phyloP scores from a whole-genome alignment of 2,888 invertebrate species.

The Nasonovia ribisnigri region DNA sequence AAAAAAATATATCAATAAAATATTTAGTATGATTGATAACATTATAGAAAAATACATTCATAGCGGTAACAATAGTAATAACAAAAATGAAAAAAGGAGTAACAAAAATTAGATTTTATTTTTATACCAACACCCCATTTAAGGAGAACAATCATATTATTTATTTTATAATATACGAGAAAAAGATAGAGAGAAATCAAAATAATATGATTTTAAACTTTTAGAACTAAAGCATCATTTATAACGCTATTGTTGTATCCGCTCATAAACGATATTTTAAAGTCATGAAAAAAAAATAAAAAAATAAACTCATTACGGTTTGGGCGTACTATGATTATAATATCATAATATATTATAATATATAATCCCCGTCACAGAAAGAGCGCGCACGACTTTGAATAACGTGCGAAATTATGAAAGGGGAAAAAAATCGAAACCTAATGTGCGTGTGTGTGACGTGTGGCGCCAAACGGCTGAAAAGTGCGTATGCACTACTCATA shows the following conservation, averaged over 20 bases:
- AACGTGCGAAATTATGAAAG: conserved; percentile 26
- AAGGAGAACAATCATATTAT: background rate
- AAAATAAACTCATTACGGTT: background rate
- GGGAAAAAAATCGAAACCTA: conserved; percentile 45
- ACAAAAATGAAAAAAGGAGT: background rate
- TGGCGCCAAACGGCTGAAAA: conserved; percentile 25
- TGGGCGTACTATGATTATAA: background rate
- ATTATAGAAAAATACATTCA: background rate
- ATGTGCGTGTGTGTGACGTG: conserved; percentile 38
- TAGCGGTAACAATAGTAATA: background rate
- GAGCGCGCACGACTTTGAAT: conserved; percentile 30
- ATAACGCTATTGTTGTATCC: background rate
- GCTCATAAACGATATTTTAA: background rate
- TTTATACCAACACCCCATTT: background rate
- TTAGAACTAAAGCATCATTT: background rate
- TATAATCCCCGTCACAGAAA: background rate
- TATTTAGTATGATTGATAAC: background rate
- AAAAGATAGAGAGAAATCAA: background rate
- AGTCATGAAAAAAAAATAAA: background rate
- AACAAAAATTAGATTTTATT: background rate
- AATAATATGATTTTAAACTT: background rate
- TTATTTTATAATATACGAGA: background rate
- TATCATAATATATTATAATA: conserved; percentile 4
- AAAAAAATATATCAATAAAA: background rate
- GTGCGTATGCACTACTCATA: background rate